A percentile compares a stretch with the other conserved stretches of the same genome.
Conservation (phyloP, 2,797 vertebrate species). For the Anomalospiza imberbis region DNA sequence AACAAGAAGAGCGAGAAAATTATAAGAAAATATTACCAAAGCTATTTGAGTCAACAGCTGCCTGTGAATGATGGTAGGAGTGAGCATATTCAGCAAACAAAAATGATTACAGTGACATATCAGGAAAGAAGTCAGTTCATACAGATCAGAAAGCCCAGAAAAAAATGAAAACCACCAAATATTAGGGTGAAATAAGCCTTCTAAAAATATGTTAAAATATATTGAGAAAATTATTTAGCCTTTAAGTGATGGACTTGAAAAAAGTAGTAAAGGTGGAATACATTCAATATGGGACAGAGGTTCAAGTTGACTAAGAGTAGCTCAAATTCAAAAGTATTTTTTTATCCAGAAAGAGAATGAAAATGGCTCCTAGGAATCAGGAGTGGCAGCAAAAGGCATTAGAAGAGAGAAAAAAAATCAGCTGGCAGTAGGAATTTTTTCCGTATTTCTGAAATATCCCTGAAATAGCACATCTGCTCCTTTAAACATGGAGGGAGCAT, state of each 20-base stretch:
- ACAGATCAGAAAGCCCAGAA: background rate
- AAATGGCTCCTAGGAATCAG: background rate
- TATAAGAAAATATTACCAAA: background rate
- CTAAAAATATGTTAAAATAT: background rate
- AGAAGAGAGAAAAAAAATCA: background rate
- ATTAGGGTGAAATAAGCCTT: background rate
- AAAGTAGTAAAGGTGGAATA: background rate
- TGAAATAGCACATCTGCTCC: background rate
- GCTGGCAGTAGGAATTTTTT: background rate
- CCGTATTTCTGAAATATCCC: background rate
- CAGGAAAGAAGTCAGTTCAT: background rate
- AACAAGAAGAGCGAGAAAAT: slow-evolving; percentile 5
- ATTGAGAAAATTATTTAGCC: background rate
- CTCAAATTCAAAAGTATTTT: background rate
- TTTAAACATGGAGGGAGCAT: rapidly evolving
- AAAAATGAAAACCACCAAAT: background rate
- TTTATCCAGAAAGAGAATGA: background rate
- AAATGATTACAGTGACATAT: background rate
- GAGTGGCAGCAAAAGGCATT: background rate
- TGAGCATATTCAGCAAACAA: background rate
- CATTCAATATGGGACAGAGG: background rate
- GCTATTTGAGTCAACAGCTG: background rate
- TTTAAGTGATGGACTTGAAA: background rate
- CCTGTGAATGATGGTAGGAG: background rate
- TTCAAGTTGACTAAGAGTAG: background rate